Conservation (phyloP, 2,888 invertebrate genomes). For the Dioctria linearis region DNA sequence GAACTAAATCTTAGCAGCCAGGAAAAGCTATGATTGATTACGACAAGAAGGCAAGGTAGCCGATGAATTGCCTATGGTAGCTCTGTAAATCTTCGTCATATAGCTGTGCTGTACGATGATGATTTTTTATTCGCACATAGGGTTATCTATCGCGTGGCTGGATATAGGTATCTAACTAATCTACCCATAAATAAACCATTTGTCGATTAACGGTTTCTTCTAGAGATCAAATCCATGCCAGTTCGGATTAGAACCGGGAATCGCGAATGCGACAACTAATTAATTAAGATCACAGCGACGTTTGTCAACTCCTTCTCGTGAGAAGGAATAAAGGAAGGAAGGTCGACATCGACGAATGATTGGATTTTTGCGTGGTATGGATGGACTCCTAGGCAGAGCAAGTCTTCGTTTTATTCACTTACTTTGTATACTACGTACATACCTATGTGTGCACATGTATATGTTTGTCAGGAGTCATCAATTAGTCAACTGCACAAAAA, state of each 20-base stretch:
- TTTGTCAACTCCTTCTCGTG: constrained; percentile 9
- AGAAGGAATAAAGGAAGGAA: background rate
- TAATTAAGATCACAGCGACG: constrained; percentile 29
- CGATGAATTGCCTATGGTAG: background rate
- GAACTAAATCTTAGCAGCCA: constrained; percentile 29
- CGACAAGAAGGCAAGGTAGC: constrained; percentile 19
- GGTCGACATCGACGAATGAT: background rate
- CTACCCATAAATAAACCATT: constrained; percentile 30
- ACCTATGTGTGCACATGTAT: background rate
- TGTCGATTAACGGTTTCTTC: constrained; percentile 39
- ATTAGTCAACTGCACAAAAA: background rate
- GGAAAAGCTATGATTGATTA: constrained; percentile 29
- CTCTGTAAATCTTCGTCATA: too few species aligned
- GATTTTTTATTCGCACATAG: constrained; percentile 37
- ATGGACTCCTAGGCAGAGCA: too few species aligned
- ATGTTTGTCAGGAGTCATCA: background rate
- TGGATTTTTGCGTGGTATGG: too few species aligned
- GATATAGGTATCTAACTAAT: background rate
- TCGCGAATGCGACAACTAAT: constrained; percentile 37
- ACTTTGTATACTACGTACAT: too few species aligned
- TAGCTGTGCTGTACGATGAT: background rate
- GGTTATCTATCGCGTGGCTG: background rate
- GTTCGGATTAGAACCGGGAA: constrained; percentile 34
- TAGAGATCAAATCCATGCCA: constrained; percentile 41
- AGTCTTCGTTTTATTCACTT: too few species aligned